Base-by-base conservation (phyloP, 2,113 vertebrate genomes). In the Glareola pratincola region DNA sequence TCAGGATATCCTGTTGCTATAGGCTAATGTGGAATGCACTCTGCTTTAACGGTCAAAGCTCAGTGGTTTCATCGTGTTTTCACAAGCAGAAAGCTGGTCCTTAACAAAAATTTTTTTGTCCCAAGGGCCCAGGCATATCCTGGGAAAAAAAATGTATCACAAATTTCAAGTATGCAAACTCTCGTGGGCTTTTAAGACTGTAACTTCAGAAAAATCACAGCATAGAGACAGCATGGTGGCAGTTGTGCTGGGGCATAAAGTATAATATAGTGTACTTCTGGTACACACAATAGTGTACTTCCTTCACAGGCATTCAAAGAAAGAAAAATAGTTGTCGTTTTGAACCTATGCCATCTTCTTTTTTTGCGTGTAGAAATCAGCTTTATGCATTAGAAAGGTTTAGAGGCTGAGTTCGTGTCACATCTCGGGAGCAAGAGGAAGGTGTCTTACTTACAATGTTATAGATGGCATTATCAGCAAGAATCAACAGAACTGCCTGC, bases 51-150 rank as follows among this genome's bases (percentile, higher is more conserved):
- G 81, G 74, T 77, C 80, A 92, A 74, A 90, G 74, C 94, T 97
- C 93, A 92, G 86, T 24, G 67, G 69, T 90, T 91, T 85, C 57
- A 36, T 54, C 41, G 9, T 68, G 85, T 96, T 97, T 97, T 91
- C 72, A 56, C 71, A 96, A 89, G 84, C 24, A 94, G 63, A 93
- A 92, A 71, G 37, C 80, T 89, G 32, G 67, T 89, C 77, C 76
- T 78, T 48, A 45, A 63, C 66, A 89, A 79, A 71, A 53, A 8
- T 19, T 60, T 54, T 75, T 82, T 78, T n/a, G 67, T 96, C 91
- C 54, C 71, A 60, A 76, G 48, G 30, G 85, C 7, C 30, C 48
- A 62, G 37, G 74, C 66, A 48, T 95, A 69, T 51, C 74, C 74
- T 94, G 77, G 86, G 87, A 91, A 92, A 45, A 45, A 93, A 96